Evolutionary conservation across 2,113 vertebrate species (phyloP).

Genomic region (Nothocercus nigrocapillus): DNA sequence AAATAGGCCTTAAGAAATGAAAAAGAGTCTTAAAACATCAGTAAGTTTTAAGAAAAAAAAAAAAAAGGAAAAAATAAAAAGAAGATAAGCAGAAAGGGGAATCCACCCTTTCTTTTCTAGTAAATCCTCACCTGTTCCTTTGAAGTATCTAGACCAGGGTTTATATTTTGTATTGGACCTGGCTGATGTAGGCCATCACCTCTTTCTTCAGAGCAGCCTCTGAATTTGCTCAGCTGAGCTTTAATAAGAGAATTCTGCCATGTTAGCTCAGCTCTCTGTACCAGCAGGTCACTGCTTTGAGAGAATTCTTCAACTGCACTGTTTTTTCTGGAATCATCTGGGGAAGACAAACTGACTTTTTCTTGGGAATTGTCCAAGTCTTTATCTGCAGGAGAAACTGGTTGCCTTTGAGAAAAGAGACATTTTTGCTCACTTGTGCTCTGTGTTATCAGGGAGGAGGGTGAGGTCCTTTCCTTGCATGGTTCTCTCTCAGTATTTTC

Average conservation of each 20-base stretch:
- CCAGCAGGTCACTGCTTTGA: slow-evolving; percentile 74
- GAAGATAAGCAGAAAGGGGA: neutral
- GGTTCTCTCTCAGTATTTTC: slow-evolving; percentile 48
- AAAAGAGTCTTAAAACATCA: neutral
- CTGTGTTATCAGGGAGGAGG: slow-evolving; percentile 13
- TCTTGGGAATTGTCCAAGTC: neutral
- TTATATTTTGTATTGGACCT: neutral
- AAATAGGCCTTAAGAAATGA: neutral
- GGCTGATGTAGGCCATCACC: slow-evolving; percentile 41
- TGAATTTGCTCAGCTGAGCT: slow-evolving; percentile 78
- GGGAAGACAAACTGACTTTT: neutral
- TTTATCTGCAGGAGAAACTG: slow-evolving; percentile 29
- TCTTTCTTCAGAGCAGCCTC: slow-evolving; percentile 25
- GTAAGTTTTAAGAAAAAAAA: neutral
- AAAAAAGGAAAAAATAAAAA: neutral
- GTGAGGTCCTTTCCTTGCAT: slow-evolving; percentile 58
- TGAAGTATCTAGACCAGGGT: neutral
- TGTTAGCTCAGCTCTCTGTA: slow-evolving; percentile 82
- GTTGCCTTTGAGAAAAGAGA: slow-evolving; percentile 47
- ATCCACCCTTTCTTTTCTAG: neutral
- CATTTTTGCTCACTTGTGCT: slow-evolving; percentile 50
- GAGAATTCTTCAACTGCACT: neutral
- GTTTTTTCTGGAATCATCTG: neutral
- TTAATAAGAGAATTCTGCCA: slow-evolving; percentile 84
- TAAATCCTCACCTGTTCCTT: slow-evolving; percentile 54